phyloP scores from a whole-genome alignment of 1,140 invertebrate genomes.

The Trichonephila clavata region DNA sequence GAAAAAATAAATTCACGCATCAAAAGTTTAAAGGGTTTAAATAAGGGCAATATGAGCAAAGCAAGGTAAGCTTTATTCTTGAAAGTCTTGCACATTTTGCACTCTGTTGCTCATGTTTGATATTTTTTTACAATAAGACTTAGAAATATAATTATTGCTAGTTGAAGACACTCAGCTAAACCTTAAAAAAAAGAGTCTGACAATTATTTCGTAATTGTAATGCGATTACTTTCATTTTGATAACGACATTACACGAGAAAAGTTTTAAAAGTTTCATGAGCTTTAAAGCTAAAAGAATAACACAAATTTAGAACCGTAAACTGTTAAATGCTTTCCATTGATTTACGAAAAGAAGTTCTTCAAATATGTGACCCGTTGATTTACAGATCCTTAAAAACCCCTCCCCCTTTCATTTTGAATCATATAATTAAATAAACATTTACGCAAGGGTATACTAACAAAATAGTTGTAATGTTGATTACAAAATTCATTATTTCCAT shows the following conservation, averaged over 20 bases:
- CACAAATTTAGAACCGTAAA: too few relatives aligned
- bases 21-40: conserved; percentile 39
- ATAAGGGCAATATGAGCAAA: conserved; percentile 32
- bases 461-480: too few relatives aligned
- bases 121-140: not conserved
- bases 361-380: too few relatives aligned
- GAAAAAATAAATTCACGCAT: conserved; percentile 28
- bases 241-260: not conserved
- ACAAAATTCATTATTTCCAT: too few relatives aligned
- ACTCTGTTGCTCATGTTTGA: not conserved
- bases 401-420: too few relatives aligned
- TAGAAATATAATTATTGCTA: conserved; percentile 28
- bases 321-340: too few relatives aligned
- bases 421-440: too few relatives aligned
- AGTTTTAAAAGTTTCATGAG: too few relatives aligned
- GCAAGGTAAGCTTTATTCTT: conserved; percentile 26
- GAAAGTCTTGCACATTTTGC: conserved; percentile 18
- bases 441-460: too few relatives aligned
- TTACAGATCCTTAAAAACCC: too few relatives aligned
- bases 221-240: not conserved
- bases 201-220: conserved; percentile 5
- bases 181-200: not conserved
- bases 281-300: too few relatives aligned
- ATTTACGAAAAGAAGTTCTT: too few relatives aligned
- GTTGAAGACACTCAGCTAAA: not conserved